A percentile compares a stretch with the other conserved stretches of the same genome.
Conservation (phyloP, 2,113 vertebrate species). For the Macrotus californicus region DNA sequence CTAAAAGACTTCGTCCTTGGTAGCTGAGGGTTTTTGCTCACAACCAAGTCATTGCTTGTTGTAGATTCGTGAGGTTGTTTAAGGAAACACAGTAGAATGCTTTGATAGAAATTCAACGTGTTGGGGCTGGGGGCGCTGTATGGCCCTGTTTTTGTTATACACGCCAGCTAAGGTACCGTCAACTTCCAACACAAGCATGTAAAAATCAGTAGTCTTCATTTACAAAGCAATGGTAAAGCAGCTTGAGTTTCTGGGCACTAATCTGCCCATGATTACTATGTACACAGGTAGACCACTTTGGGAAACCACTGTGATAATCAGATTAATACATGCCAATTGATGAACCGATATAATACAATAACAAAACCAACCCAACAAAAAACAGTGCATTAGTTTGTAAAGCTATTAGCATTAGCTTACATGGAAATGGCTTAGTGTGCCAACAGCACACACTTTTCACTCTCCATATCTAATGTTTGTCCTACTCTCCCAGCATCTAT, state of each 20-base stretch:
- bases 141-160: not conserved
- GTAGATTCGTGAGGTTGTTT: conserved; percentile 2
- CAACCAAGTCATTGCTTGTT: not conserved
- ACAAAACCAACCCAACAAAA: not conserved
- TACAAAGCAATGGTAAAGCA: not conserved
- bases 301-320: not conserved
- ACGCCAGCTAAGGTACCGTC: not conserved
- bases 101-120: not conserved
- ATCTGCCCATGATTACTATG: not conserved
- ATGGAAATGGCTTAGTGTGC: not conserved
- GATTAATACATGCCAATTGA: not conserved
- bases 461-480: not conserved
- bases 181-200: not conserved
- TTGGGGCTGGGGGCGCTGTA: not conserved
- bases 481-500: not conserved
- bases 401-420: not conserved
- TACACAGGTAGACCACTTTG: not conserved
- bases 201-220: not conserved
- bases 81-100: not conserved
- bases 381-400: not conserved
- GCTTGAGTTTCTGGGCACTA: not conserved
- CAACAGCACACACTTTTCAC: not conserved
- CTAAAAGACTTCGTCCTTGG: conserved; percentile 37
- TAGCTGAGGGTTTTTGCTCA: conserved; percentile 44
- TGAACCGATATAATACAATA: not conserved